phyloP scores from a whole-genome alignment of 2,113 vertebrate genomes.

The Psilopsiagon aurifrons region DNA sequence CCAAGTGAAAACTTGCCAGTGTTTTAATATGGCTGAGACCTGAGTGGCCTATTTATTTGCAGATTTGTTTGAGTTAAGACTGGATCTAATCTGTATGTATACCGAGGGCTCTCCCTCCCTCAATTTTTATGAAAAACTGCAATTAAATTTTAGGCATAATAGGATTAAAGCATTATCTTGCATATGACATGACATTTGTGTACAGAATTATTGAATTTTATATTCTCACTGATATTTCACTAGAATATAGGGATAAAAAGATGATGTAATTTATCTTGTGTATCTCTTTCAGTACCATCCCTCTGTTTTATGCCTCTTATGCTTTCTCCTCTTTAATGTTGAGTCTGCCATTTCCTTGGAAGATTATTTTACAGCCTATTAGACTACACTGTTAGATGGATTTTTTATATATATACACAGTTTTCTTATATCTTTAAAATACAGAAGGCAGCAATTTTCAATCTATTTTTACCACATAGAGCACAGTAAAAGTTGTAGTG shows the following conservation, averaged over 20 bases:
- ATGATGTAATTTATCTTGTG: conserved; percentile 10
- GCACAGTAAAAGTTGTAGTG: not conserved
- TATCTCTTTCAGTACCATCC: not conserved
- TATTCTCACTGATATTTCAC: conserved; percentile 28
- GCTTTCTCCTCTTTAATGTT: conserved; percentile 3
- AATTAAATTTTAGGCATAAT: conserved; percentile 49
- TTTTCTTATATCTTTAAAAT: not conserved
- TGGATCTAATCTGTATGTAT: conserved; percentile 57
- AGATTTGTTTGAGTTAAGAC: conserved; percentile 51
- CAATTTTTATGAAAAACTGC: conserved; percentile 41
- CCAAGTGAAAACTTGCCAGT: conserved; percentile 38
- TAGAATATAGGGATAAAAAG: conserved; percentile 29
- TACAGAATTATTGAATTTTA: conserved; percentile 40
- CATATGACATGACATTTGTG: conserved; percentile 27
- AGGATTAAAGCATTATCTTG: conserved; percentile 40
- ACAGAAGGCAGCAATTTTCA: not conserved
- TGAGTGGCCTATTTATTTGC: conserved; percentile 55
- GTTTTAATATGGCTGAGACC: conserved; percentile 39
- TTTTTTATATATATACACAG: not conserved
- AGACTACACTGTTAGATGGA: not conserved
- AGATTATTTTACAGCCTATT: conserved; percentile 24
- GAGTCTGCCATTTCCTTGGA: not conserved
- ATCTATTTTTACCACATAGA: not conserved
- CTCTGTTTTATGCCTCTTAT: not conserved
- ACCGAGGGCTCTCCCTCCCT: conserved; percentile 16